phyloP scores from a whole-genome alignment of 2,797 vertebrate genomes.

The Petrocephalus sullivani region DNA sequence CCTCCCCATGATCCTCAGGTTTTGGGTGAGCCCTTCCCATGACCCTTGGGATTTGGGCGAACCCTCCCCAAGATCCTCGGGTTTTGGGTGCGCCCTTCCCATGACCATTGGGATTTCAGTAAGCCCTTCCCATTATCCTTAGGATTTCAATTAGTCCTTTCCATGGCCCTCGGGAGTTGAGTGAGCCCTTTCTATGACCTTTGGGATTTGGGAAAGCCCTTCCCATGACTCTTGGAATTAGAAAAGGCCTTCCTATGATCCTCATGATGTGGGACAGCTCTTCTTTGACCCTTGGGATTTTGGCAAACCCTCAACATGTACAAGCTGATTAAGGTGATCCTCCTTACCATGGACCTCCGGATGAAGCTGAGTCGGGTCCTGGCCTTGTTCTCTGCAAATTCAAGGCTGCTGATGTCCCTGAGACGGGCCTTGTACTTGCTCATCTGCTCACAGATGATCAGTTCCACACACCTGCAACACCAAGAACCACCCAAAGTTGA shows the following conservation, averaged over 20 bases:
- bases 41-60: neutral
- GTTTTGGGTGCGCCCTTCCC: neutral
- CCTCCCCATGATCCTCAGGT: too few species aligned
- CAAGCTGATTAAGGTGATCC: constrained; percentile 28
- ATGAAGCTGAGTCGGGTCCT: constrained; percentile 88
- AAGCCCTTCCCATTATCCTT: neutral
- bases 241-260: neutral
- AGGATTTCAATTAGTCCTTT: neutral
- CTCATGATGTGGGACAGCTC: neutral
- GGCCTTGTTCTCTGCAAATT: constrained; percentile 96
- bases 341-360: constrained; percentile 91
- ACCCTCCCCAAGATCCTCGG: neutral
- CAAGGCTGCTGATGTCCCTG: constrained; percentile 93
- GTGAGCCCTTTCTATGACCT: neutral
- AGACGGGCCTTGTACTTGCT: constrained; percentile 90
- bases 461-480: constrained; percentile 78
- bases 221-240: neutral
- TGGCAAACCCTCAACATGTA: neutral
- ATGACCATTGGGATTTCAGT: neutral
- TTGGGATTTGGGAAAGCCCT: neutral
- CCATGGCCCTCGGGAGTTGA: neutral
- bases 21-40: neutral
- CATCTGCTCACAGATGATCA: constrained; percentile 93
- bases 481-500: neutral
- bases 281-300: neutral